Percentiles rank a stretch among this genome's conserved stretches.
These are phyloP conservation scores for Tyto alba DNA, from an alignment of 2,113 vertebrate species.

Conservation along the genomic window DNA sequence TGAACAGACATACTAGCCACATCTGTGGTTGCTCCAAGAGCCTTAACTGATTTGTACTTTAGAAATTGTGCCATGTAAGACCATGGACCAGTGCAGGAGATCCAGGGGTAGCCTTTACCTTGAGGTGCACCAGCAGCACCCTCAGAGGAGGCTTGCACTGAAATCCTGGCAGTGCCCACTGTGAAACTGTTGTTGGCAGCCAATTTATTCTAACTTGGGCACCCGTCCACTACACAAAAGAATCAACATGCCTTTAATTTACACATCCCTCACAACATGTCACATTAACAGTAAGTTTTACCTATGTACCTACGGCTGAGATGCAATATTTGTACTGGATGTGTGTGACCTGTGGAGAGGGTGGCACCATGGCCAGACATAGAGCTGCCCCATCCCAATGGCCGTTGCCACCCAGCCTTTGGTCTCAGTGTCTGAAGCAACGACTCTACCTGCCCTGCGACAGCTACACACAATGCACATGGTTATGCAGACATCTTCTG, in stretches of 20 bases:
- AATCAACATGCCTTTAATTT: not conserved
- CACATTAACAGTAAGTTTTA: not conserved
- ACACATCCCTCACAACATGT: not conserved
- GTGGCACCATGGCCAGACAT: no score
- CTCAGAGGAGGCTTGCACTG: not conserved
- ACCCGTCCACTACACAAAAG: no score
- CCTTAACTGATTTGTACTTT: not conserved
- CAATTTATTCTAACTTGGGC: not conserved
- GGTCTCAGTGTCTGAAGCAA: not conserved
- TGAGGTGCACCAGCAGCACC: not conserved
- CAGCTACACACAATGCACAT: rapidly evolving
- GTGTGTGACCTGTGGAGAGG: not conserved
- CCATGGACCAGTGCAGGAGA: no score
- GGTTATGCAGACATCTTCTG: not conserved
- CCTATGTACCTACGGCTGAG: not conserved
- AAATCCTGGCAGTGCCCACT: not conserved
- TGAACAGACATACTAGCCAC: not conserved
- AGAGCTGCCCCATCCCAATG: not conserved
- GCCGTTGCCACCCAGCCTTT: not conserved
- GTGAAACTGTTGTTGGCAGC: rapidly evolving
- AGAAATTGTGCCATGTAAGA: not conserved
- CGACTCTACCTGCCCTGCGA: rapidly evolving
- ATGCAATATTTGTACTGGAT: not conserved
- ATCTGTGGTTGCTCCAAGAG: not conserved
- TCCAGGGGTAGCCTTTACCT: not conserved